Base-by-base conservation (phyloP, 2,113 vertebrate species). In the Lepus americanus region DNA sequence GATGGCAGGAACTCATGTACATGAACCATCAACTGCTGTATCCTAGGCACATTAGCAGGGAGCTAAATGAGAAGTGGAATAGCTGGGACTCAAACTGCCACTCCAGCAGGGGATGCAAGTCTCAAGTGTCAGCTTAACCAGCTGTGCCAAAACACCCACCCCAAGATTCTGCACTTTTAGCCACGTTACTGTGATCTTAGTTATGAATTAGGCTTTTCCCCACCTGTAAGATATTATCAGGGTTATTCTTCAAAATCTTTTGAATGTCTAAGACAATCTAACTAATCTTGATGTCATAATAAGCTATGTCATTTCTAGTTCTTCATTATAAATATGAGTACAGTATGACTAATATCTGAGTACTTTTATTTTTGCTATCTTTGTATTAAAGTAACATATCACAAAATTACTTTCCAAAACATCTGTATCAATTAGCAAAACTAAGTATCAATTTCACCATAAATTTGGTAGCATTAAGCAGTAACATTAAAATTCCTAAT, bases 381-480 rank as follows among this genome's bases (percentile, higher is more conserved):
- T 82, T 89, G 17, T 13, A 19, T 74, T 87, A 74, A 0, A 82
- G 1, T 73, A 85, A 86, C 36, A 49, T 72, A 70, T n/a, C 13
- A 92, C n/a, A 36, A 74, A 83, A 72, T 13, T 88, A 31, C 27
- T 87, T 95, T 87, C 27, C 39, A 94, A 95, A 90, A 92, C 70
- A 96, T 33, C 7, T 82, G 61, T 39, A 59, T 90, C 55, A 92
- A 25, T 70, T 74, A 87, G 78, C 29, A 92, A 96, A 86, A 6
- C 19, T 36, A 83, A 79, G 19, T 73, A 93, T 22, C 36, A 96
- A 91, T 81, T 77, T 93, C 20, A 79, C 33, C 53, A 90, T 81
- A 96, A 84, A 84, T 77, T 90, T 87, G 17, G 20, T 33, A 96
- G 55, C 16, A 93, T 19, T 90, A 80, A 90, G 66, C 23, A 91